phyloP scores from a whole-genome alignment of 2,113 vertebrate species.

The Eudyptes chrysolophus region DNA sequence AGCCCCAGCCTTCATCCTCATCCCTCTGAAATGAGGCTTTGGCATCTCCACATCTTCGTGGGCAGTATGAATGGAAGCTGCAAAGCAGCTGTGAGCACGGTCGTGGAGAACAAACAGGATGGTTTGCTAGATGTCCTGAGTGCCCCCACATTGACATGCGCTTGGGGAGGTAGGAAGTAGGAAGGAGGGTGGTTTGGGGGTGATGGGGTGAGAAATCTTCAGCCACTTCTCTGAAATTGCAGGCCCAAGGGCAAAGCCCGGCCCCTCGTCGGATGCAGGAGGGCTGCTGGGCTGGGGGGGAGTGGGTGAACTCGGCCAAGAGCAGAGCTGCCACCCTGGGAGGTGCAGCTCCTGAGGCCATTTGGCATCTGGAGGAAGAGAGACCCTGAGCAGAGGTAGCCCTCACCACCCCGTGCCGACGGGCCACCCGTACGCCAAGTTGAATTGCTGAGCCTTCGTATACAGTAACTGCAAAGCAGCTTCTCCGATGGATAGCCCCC shows the following conservation, averaged over 20 bases:
- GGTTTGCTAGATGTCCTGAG: background rate
- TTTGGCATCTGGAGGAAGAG: background rate
- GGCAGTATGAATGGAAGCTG: background rate
- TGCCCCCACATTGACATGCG: fast-evolving
- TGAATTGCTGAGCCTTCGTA: background rate
- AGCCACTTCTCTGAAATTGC: too few species aligned
- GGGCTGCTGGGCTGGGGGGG: background rate
- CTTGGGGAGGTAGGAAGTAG: background rate
- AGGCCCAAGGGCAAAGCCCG: background rate
- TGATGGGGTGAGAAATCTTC: background rate
- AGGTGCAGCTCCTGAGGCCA: background rate
- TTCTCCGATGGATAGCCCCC: too few species aligned
- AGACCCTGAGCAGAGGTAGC: background rate
- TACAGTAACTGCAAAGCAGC: background rate
- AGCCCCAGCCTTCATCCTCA: background rate
- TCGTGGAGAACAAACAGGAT: background rate
- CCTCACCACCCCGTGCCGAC: background rate
- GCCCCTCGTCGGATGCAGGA: fast-evolving
- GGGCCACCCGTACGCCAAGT: background rate
- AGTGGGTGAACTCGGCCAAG: background rate
- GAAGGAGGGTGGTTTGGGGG: background rate
- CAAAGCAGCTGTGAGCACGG: background rate
- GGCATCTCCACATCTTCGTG: background rate
- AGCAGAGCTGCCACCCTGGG: background rate
- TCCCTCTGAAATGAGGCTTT: background rate